A percentile compares a stretch with the other conserved stretches of the same genome.
phyloP scores from a whole-genome alignment of 2,888 invertebrate genomes.

The Sylvicola cinctus region DNA sequence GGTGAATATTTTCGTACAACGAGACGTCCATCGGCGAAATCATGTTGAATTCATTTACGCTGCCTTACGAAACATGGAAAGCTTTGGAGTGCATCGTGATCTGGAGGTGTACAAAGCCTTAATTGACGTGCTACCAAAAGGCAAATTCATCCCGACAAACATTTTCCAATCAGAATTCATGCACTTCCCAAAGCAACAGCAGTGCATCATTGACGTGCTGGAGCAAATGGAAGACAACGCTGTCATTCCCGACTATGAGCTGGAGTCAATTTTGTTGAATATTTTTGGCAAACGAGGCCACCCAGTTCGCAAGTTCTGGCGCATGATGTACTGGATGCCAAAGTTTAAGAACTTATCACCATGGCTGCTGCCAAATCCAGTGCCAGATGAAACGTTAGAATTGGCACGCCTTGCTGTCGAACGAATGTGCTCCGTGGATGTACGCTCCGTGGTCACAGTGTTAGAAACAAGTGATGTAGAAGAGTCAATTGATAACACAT shows the following conservation, averaged over 20 bases:
- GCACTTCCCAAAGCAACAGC: conserved; percentile 92
- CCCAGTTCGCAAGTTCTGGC: conserved; percentile 53
- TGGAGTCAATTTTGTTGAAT: conserved; percentile 60
- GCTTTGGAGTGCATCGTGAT: conserved; percentile 75
- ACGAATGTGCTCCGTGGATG: conserved; percentile 68
- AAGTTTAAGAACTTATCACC: conserved; percentile 84
- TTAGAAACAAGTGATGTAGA: conserved; percentile 47
- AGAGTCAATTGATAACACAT: conserved; percentile 68
- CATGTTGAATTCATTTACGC: conserved; percentile 90
- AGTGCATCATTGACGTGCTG: conserved; percentile 73
- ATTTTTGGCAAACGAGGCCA: conserved; percentile 63
- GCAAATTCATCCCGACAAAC: conserved; percentile 65
- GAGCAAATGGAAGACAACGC: conserved; percentile 89
- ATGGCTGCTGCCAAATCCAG: conserved; percentile 55
- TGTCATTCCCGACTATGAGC: conserved; percentile 80
- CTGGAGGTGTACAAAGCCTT: conserved; percentile 69
- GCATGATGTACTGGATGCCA: conserved; percentile 82
- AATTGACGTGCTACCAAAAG: conserved; percentile 72
- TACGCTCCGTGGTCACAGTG: conserved; percentile 39
- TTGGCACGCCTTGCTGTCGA: conserved; percentile 65
- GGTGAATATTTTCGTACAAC: conserved; percentile 49
- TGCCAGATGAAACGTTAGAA: conserved; percentile 58
- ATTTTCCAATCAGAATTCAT: conserved; percentile 72
- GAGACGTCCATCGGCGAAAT: conserved; percentile 50
- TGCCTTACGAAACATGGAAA: conserved; percentile 71